Evolutionary conservation across 2,888 invertebrate genomes (phyloP), one percentile per base, ranked within the genome.

Genomic region (Tanytarsus gracilentus): DNA sequence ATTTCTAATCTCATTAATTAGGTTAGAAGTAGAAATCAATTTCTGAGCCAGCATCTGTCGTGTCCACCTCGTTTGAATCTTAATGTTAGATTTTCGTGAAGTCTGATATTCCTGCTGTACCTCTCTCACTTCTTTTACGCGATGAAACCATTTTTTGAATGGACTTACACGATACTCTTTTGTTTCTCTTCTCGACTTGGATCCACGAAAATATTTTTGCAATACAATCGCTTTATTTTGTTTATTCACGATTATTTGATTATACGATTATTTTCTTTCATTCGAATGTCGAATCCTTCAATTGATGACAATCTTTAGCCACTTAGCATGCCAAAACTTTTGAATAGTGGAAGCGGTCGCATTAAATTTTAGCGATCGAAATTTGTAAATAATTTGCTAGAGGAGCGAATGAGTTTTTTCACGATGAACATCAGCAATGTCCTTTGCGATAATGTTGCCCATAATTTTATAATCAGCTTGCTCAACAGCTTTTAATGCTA

Each of bases 321-420:
- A 84, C 30, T 79, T 78, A 63, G 76, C 77, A 44, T 79, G 78
- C 85, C 86, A 88, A 86, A 87, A 88, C 1, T 68, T 74, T 68
- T 87, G 86, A 58, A 88, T 77, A 0, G 78, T 75, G 14, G 75
- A 75, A 0, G 85, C 84, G 0, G 85, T 84, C 65, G 81, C 82
- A 63, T 81, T 79, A 66, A 85, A 85, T 62, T 84, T 75, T 0
- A 87, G 88, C 5, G 84, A 85, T 65, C 88, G 82, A 71, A 87
- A 87, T 65, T 86, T 87, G 68, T 91, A 86, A 62, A 94, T 88
- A 11, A 95, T 79, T 69, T 89, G 88, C 93, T 94, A 95, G 3
- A 95, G 74, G 16, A 95, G 77, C 0, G 88, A 88, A 8, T 94
- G 72, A 0, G 91, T 94, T 70, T 91, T 92, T 69, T 94, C 92